Evolutionary conservation across 2,797 vertebrate genomes (phyloP).

Genomic region (Sebastes hubbsi): DNA sequence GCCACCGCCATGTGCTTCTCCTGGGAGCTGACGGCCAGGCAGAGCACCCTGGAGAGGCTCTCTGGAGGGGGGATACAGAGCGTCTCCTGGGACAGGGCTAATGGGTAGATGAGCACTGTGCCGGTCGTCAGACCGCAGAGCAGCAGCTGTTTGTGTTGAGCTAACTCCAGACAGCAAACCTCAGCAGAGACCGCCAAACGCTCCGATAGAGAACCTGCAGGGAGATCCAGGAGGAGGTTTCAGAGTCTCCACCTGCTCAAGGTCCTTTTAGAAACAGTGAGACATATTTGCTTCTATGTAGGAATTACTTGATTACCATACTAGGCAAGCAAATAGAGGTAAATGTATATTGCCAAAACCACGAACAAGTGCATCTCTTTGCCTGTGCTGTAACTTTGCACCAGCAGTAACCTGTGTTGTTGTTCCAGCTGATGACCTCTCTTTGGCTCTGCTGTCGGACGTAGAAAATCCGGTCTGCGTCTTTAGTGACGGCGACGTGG

Average conservation of each 20-base stretch:
- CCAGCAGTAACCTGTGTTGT: conserved; percentile 72
- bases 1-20: conserved; percentile 81
- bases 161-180: conserved; percentile 83
- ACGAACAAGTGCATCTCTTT: background rate
- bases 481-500: conserved; percentile 70
- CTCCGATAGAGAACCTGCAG: conserved; percentile 72
- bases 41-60: conserved; percentile 66
- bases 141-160: conserved; percentile 81
- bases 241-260: background rate
- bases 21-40: conserved; percentile 66
- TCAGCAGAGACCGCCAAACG: conserved; percentile 69
- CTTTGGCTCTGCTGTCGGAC: conserved; percentile 74
- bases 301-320: background rate
- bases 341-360: background rate
- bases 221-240: background rate
- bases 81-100: conserved; percentile 79
- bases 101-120: conserved; percentile 84
- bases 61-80: conserved; percentile 85
- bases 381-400: background rate
- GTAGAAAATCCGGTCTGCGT: conserved; percentile 77
- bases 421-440: conserved; percentile 84
- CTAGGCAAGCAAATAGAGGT: too few relatives aligned
- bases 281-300: background rate
- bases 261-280: background rate
- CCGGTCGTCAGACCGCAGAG: conserved; percentile 82